Base-by-base conservation (phyloP, 1,140 invertebrate genomes). In the Hermetia illucens region DNA sequence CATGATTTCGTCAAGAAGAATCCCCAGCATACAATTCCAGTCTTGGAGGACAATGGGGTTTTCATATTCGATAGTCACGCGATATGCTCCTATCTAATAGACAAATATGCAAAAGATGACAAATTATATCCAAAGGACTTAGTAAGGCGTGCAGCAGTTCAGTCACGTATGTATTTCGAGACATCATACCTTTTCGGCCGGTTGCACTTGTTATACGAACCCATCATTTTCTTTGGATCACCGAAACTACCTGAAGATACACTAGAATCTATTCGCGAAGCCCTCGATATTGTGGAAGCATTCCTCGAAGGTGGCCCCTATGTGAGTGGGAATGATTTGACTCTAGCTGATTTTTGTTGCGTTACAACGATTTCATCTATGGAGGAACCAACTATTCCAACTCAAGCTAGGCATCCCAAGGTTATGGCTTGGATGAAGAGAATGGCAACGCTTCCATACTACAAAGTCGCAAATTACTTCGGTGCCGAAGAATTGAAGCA, bases 1-100 rank as follows among this genome's bases (percentile, higher is more conserved):
- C 72, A 77, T 3, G 76, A 82, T 48, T 86, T 72, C 56, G 27
- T 79, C 5, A 78, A 85, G 72, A 77, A 86, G 70, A 81, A 80
- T 62, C 74, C 75, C 8, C 70, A 75, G 49, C 76, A 79, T 40
- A 76, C 74, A 2, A 65, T 82, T 41, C 78, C 79, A 3, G 75
- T 74, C 2, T 56, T 80, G 40, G 72, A 76, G 47, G 76, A 78
- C 43, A 65, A 71, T 45, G 77, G 70, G 17, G 75, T 72, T 31
- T 63, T 71, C 34, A 44, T 72, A 33, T 69, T 62, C 62, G 72
- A 72, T 47, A 77, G 76, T 50, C 70, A 74, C 41, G 70, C 74
- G 19, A 74, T 76, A 24, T 62, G 65, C 24, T 42, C 54, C 4
- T 78, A 77, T 52, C 48, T 77, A 32, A 62, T 63, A 5, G 65